Base-by-base conservation (phyloP, 2,113 vertebrate genomes). In the Mormyrus iriodes region DNA sequence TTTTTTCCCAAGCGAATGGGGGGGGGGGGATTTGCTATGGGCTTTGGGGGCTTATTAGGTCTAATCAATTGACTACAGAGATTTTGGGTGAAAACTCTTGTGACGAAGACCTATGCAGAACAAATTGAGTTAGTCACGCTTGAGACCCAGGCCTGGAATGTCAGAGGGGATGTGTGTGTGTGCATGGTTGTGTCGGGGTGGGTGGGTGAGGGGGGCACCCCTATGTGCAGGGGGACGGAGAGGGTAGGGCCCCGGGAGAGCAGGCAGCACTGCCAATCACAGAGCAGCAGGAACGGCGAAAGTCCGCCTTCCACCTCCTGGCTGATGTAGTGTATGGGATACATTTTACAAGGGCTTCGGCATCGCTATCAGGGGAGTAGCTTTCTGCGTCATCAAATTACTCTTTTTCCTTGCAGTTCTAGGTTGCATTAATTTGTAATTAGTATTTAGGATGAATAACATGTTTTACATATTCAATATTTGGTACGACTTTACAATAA, bases 91-190 rank as follows among this genome's bases (percentile, higher is more conserved):
- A 90, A 90, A 91, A 53, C 65, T 89, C 89, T 91, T 92, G 88
- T 90, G 94, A 96, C 94, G 93, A 92, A 93, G 93, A 95, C 93
- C 92, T 93, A 92, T 92, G 93, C 94, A 93, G 94, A 95, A 95
- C 93, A 95, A 95, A 96, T 95, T 92, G 93, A 93, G 91, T 95
- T 95, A 96, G 95, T 96, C 93, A 95, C 91, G 94, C 94, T 93
- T 95, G 94, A 95, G 92, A 93, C 93, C 93, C 91, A 90, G 92
- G 73, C 94, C 91, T 93, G 94, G 95, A 96, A 96, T 96, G 94
- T 94, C 82, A 91, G 92, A 93, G 92, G 91, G 91, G 53, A 91
- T 90, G 24, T n/a, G n/a, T n/a, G n/a, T n/a, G n/a, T n/a, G n/a
- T n/a, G n/a, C n/a, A n/a, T n/a, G n/a, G n/a, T n/a, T n/a, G n/a